Evolutionary conservation across 2,113 vertebrate species (phyloP), one percentile per base, ranked within the genome.

Genomic region (Sapajus apella): DNA sequence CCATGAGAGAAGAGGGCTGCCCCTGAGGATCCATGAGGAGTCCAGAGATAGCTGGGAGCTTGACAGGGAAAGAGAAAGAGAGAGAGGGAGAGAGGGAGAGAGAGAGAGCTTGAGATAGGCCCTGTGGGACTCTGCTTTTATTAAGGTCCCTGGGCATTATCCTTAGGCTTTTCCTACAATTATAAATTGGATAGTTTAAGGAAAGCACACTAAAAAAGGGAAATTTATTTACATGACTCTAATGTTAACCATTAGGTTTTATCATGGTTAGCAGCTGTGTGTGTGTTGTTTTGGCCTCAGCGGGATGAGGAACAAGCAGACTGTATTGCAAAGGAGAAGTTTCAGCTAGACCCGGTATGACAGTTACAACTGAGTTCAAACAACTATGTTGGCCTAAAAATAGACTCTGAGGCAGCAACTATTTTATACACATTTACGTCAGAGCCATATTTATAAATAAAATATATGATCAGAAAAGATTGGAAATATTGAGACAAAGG

Each of bases 21-120:
- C 0, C 1, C n/a, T n/a, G 3, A 37, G 2, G 40, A 14, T 40
- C 45, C 73, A 32, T 2, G 10, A 3, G 14, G 50, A 80, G 9
- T 72, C 12, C 68, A 35, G 13, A 91, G 58, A 50, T 6, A 32
- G 14, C 20, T 21, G 25, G 4, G 18, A 35, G 2, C 27, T 86
- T 18, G 64, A 30, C 14, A 43, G 72, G 12, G 5, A 0, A 0
- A 25, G 21, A 32, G 20, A 17, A 0, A 30, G 2, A 58, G 17
- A 20, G 9, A 25, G 6, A 77, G 43, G 6, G 43, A 43, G 43
- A 43, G 43, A 43, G 56, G 32, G 2, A 0, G 43, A 32, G 45
- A 77, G 35, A n/a, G 66, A 0, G 1, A 37, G 70, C 27, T 27
- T 66, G 6, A 35, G 64, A 32, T 14, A 2, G 6, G 27, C 8